Evolutionary conservation across 2,113 vertebrate species (phyloP).

Genomic region (Pangasianodon gigas): DNA sequence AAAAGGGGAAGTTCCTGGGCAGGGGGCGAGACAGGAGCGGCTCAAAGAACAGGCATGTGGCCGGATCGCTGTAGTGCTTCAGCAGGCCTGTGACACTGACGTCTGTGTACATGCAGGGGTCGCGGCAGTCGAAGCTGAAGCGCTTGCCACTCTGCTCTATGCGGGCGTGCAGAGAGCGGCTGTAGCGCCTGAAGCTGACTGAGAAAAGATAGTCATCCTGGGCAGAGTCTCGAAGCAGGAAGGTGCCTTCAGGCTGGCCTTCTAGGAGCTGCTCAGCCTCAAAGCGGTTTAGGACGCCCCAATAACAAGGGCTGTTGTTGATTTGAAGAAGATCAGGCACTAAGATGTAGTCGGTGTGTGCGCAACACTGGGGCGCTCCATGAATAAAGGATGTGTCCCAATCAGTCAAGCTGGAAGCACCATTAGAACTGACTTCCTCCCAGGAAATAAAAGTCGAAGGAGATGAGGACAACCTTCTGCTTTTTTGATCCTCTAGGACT

Average conservation of each 20-base stretch:
- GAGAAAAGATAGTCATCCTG: conserved; percentile 97
- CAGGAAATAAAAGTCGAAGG: conserved; percentile 69
- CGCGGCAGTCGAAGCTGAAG: conserved; percentile 95
- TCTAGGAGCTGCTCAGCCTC: conserved; percentile 93
- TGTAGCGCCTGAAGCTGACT: conserved; percentile 95
- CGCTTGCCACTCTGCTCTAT: conserved; percentile 96
- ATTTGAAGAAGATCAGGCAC: conserved; percentile 97
- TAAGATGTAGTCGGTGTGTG: conserved; percentile 82
- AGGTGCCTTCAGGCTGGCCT: conserved; percentile 93
- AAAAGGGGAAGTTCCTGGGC: conserved; percentile 89
- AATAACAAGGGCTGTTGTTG: conserved; percentile 94
- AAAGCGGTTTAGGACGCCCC: conserved; percentile 95
- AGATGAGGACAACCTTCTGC: conserved; percentile 65
- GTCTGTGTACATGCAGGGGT: conserved; percentile 94
- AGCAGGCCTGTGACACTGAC: conserved; percentile 90
- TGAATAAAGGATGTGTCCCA: conserved; percentile 85
- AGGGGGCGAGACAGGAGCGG: conserved; percentile 90
- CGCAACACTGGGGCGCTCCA: conserved; percentile 63
- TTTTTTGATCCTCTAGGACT: conserved; percentile 73
- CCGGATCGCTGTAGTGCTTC: conserved; percentile 92
- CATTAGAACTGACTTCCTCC: conserved; percentile 69
- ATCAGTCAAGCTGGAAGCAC: conserved; percentile 74
- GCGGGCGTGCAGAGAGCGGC: conserved; percentile 92
- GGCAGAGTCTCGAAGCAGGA: conserved; percentile 91
- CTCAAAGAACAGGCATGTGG: conserved; percentile 96